A percentile compares a stretch with the other conserved stretches of the same genome.
Conservation (phyloP, 1,140 invertebrate genomes). For the Bombus superbus region DNA sequence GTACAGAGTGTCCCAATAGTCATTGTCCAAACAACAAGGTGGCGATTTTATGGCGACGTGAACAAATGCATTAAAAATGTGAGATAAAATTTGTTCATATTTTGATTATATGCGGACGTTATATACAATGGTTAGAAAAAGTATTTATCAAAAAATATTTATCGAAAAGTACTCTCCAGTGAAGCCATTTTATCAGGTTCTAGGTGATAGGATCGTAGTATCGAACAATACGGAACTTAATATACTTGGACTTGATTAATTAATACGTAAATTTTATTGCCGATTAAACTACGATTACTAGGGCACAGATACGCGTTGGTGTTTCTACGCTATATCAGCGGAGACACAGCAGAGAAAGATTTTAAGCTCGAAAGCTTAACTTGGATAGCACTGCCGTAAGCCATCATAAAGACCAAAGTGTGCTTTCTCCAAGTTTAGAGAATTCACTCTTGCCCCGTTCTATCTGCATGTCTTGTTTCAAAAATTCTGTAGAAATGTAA, state of each 20-base stretch:
- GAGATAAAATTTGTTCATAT: too few relatives aligned
- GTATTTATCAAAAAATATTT: too few relatives aligned
- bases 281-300: neutral
- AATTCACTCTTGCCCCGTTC: neutral
- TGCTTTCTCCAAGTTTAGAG: neutral
- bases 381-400: neutral
- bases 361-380: conserved; percentile 5
- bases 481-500: neutral
- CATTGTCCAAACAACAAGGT: neutral
- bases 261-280: too few relatives aligned
- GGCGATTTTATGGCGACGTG: neutral
- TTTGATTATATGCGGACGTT: too few relatives aligned
- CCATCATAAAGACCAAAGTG: neutral
- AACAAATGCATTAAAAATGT: neutral
- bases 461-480: neutral
- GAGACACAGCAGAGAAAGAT: neutral
- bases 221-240: too few relatives aligned
- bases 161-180: too few relatives aligned
- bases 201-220: too few relatives aligned
- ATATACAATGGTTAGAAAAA: too few relatives aligned
- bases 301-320: neutral
- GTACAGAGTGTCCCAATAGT: neutral
- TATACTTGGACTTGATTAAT: too few relatives aligned
- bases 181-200: too few relatives aligned
- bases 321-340: neutral